phyloP scores from a whole-genome alignment of 2,888 invertebrate genomes.

The Acleris sparsana region DNA sequence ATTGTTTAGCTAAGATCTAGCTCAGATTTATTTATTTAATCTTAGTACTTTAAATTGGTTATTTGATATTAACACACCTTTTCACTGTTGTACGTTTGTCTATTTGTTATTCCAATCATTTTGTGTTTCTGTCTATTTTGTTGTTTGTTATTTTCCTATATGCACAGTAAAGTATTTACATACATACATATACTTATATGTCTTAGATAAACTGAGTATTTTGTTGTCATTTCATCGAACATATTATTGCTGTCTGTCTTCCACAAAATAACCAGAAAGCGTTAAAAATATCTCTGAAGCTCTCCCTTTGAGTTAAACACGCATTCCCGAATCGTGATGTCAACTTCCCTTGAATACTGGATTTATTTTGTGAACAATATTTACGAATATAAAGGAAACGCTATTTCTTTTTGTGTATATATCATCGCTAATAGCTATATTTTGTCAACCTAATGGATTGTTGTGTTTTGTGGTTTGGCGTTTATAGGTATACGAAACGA shows the following conservation, averaged over 20 bases:
- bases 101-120: too few relatives aligned
- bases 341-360: slow-evolving; percentile 17
- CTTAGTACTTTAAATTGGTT: too few relatives aligned
- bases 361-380: neutral
- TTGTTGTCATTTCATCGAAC: neutral
- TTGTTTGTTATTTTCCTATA: too few relatives aligned
- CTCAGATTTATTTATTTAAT: too few relatives aligned
- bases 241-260: slow-evolving; percentile 20
- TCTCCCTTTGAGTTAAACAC: slow-evolving; percentile 17
- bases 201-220: neutral
- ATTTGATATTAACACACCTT: too few relatives aligned
- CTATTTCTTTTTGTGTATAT: slow-evolving; percentile 4
- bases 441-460: slow-evolving; percentile 12
- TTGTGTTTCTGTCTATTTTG: too few relatives aligned
- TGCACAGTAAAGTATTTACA: too few relatives aligned
- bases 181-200: too few relatives aligned
- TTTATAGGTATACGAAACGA: neutral
- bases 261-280: slow-evolving; percentile 8
- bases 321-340: slow-evolving; percentile 6
- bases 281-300: slow-evolving; percentile 25
- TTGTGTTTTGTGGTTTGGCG: neutral
- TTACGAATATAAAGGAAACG: too few relatives aligned
- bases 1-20: too few relatives aligned
- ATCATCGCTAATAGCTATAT: slow-evolving; percentile 17
- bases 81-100: too few relatives aligned